Conservation (phyloP, 2,797 vertebrate species). For the Parotocinclus haroldoi region DNA sequence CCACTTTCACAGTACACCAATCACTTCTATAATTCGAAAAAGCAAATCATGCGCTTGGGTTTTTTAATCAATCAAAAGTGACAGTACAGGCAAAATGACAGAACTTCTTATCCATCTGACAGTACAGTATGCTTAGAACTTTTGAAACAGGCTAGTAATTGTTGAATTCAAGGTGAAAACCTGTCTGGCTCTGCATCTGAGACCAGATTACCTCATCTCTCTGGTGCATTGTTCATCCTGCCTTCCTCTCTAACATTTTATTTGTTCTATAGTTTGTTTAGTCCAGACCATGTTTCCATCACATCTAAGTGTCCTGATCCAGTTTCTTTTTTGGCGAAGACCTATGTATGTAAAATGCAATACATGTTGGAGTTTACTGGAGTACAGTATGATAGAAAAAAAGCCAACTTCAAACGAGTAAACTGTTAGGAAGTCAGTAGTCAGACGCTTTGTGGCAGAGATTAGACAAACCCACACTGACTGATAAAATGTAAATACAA, state of each 20-base stretch:
- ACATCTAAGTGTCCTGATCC: no score
- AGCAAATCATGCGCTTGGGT: slow-evolving; percentile 2
- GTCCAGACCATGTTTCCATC: no score
- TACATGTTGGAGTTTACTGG: no score
- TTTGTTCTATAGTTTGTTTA: no score
- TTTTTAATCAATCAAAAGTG: slow-evolving; percentile 13
- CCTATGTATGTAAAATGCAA: not conserved
- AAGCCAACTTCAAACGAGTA: not conserved
- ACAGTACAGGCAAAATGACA: slow-evolving; percentile 6
- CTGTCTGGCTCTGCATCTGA: slow-evolving; percentile 15
- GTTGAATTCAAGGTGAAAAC: slow-evolving; percentile 17
- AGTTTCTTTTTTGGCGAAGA: no score
- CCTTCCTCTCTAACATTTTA: not conserved
- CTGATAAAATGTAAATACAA: not conserved
- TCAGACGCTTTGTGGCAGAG: no score
- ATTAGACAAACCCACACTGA: no score
- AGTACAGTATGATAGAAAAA: no score
- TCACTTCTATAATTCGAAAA: slow-evolving; percentile 9
- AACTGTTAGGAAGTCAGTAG: not conserved
- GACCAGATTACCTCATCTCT: slow-evolving; percentile 8
- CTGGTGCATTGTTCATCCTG: not conserved
- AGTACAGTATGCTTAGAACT: slow-evolving; percentile 1
- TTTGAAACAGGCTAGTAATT: slow-evolving; percentile 10
- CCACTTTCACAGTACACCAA: slow-evolving; percentile 24
- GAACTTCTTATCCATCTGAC: not conserved